These are phyloP conservation scores for Scophthalmus maximus DNA, from an alignment of 2,113 vertebrate species.

Conservation along the genomic window DNA sequence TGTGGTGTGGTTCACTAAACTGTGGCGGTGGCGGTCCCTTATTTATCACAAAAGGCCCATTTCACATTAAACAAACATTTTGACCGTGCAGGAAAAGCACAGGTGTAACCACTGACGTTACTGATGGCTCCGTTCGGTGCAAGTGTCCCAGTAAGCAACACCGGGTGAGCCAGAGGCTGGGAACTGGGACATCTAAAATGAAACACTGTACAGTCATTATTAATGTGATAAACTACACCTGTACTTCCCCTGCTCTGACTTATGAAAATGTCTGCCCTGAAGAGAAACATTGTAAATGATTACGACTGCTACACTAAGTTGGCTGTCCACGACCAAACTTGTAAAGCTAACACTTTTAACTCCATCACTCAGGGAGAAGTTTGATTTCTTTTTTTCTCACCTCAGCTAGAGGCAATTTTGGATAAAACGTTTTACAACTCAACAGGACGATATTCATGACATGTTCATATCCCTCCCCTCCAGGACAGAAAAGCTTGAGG, in stretches of 20 bases:
- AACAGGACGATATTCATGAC: conserved; percentile 33
- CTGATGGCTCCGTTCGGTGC: conserved; percentile 4
- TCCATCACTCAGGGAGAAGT: conserved; percentile 16
- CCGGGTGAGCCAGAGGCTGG: background rate
- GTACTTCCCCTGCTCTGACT: background rate
- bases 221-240: conserved; percentile 25
- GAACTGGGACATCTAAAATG: conserved; percentile 21
- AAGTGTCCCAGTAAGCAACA: conserved; percentile 14
- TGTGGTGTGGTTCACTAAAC: background rate
- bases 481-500: conserved; percentile 42
- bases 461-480: conserved; percentile 22
- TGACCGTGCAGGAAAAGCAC: conserved; percentile 6
- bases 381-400: conserved; percentile 12
- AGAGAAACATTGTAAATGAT: conserved; percentile 8
- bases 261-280: conserved; percentile 18
- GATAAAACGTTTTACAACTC: conserved; percentile 49
- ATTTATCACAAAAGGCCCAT: conserved; percentile 8
- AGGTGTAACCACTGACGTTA: conserved; percentile 13
- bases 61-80: conserved; percentile 4
- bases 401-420: conserved; percentile 37
- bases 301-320: conserved; percentile 7
- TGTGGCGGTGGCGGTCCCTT: background rate
- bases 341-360: conserved; percentile 3
- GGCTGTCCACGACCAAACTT: conserved; percentile 21
- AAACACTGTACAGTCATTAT: conserved; percentile 9